These are phyloP conservation scores for Polyommatus iphigenia DNA, from an alignment of 2,888 invertebrate species.

Conservation along the genomic window DNA sequence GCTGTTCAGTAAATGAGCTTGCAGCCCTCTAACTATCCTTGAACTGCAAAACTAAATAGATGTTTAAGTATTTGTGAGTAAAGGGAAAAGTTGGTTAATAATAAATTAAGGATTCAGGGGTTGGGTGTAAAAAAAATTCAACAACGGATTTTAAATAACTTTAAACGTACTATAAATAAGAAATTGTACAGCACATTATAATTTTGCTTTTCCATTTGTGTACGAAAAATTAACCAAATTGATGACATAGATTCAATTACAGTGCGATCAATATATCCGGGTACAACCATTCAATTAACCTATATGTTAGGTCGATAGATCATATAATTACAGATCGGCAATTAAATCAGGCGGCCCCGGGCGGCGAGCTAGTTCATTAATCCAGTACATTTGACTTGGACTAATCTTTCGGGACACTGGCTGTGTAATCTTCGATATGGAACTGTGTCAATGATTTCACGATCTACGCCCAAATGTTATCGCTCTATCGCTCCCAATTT, in stretches of 20 bases:
- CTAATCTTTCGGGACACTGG: conserved; percentile 67
- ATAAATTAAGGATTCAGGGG: too few species aligned
- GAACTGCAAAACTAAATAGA: conserved; percentile 1
- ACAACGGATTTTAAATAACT: neutral
- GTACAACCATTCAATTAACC: conserved; percentile 2
- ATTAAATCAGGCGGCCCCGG: conserved; percentile 39
- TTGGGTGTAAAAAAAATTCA: too few species aligned
- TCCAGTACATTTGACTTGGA: conserved; percentile 66
- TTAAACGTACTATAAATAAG: neutral
- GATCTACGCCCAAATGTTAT: neutral
- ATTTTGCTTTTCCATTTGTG: too few species aligned
- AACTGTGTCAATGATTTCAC: neutral
- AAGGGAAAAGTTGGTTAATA: neutral
- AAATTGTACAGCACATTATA: neutral
- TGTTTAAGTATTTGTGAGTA: neutral
- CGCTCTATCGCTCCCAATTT: neutral
- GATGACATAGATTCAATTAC: neutral
- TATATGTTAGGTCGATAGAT: conserved; percentile 28
- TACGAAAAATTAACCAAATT: neutral
- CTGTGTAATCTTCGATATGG: conserved; percentile 35
- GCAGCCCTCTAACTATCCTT: conserved; percentile 31
- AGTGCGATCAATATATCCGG: neutral
- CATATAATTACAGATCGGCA: conserved; percentile 31
- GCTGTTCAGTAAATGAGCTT: conserved; percentile 35
- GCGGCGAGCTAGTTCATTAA: conserved; percentile 57